Conservation (phyloP, 2,797 vertebrate species). For the Lutjanus campechanus region DNA sequence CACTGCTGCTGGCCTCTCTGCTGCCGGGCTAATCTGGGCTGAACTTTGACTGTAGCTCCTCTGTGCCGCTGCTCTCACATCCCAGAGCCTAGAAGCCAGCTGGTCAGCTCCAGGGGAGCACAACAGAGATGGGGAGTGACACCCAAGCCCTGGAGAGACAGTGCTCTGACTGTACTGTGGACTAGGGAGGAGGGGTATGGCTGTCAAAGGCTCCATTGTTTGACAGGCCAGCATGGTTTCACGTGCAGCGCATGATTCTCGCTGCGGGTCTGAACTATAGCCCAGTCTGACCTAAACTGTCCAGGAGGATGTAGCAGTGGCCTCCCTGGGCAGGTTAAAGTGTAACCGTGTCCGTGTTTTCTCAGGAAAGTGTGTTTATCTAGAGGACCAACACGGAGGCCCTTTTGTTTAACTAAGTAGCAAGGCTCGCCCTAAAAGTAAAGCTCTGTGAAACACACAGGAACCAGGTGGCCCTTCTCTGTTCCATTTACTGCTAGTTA, state of each 20-base stretch:
- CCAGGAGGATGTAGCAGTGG: slow-evolving; percentile 74
- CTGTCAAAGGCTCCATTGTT: slow-evolving; percentile 86
- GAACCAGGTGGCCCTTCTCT: slow-evolving; percentile 83
- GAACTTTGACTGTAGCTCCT: slow-evolving; percentile 77
- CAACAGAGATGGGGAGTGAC: slow-evolving; percentile 82
- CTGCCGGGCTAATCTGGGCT: slow-evolving; percentile 59
- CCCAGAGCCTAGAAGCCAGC: slow-evolving; percentile 76
- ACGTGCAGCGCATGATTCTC: slow-evolving; percentile 80
- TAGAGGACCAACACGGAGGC: slow-evolving; percentile 84
- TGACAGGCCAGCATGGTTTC: slow-evolving; percentile 79
- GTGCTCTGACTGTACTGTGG: slow-evolving; percentile 80
- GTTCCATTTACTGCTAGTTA: slow-evolving; percentile 75
- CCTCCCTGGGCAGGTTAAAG: slow-evolving; percentile 84
- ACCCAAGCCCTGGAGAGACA: slow-evolving; percentile 84
- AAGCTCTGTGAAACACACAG: slow-evolving; percentile 83
- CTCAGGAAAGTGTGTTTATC: slow-evolving; percentile 88
- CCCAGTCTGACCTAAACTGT: slow-evolving; percentile 75
- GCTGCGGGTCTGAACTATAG: slow-evolving; percentile 76
- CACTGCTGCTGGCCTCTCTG: slow-evolving; percentile 54
- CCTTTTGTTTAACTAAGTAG: slow-evolving; percentile 88
- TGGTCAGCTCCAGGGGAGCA: slow-evolving; percentile 81
- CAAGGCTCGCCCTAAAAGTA: slow-evolving; percentile 83
- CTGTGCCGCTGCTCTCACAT: slow-evolving; percentile 75
- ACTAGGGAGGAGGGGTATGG: slow-evolving; percentile 60
- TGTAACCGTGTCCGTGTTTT: slow-evolving; percentile 87